Evolutionary conservation across 2,113 vertebrate genomes (phyloP), one percentile per base, ranked within the genome.

Genomic region (Cynopterus brachyotis): DNA sequence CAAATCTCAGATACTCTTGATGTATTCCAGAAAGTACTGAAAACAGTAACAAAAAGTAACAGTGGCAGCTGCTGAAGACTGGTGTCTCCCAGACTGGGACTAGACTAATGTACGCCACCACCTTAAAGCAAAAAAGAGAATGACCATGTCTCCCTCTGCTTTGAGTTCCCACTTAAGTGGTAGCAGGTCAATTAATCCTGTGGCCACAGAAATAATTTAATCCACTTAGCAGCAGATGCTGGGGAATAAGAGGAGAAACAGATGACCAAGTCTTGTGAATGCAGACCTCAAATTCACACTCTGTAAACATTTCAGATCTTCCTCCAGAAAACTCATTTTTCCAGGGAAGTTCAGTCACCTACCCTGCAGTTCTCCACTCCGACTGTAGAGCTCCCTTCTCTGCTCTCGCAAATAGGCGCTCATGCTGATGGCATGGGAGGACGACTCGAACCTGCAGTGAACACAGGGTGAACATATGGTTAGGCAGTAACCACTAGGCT

Each of bases 381-480:
- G 99, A 98, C 99, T 99, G 98, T 99, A 99, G 9, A 99, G 99
- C 94, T 99, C 99, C 96, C 99, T 97, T 60, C 99, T 98, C 99
- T 99, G 99, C 97, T 99, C 99, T 50, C 99, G 97, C 98, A 99
- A 95, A 95, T 99, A 99, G 80, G 99, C 99, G 2, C 99, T 99
- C 99, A 99, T 99, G 94, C 99, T 99, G 96, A 99, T 99, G 82
- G 99, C 99, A 35, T 99, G 99, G 76, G 99, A 99, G 19, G 99
- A 99, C 0, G 99, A 99, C 84, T 99, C 99, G 75, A 99, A 99
- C 98, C 99, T 99, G 98, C 0, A 97, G 92, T 3, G 78, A 47
- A 95, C 4, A 22, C 2, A 82, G 16, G 8, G 0, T 6, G 50
- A 78, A 30, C 9, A 26, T 5, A 67, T 1, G 15, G 19, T 78